Conservation (phyloP, 1,140 invertebrate species). For the Phymastichus coffea region DNA sequence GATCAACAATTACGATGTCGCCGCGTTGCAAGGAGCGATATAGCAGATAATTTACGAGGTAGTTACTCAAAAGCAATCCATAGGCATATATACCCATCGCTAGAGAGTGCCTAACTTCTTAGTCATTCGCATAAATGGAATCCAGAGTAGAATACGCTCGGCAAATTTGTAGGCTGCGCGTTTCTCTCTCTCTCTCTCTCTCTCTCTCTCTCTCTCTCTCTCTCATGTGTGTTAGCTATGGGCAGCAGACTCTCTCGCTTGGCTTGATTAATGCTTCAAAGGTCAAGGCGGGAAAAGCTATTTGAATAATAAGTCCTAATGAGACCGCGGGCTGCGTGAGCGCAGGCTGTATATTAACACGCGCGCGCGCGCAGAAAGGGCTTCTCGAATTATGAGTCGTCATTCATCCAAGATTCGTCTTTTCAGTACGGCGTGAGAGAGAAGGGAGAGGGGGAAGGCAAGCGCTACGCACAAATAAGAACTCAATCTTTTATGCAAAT, state of each 20-base stretch:
- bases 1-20: slow-evolving; percentile 21
- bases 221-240: too few species aligned
- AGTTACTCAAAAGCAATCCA: too few species aligned
- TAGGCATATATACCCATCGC: too few species aligned
- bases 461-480: background rate
- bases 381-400: slow-evolving; percentile 4
- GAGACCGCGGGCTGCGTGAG: slow-evolving; percentile 28
- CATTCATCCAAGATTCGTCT: slow-evolving; percentile 9
- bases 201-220: too few species aligned
- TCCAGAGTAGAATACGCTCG: slow-evolving; percentile 38
- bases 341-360: background rate
- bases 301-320: slow-evolving; percentile 38
- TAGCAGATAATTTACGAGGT: slow-evolving; percentile 22
- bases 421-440: background rate
- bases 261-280: slow-evolving; percentile 36
- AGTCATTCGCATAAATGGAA: slow-evolving; percentile 34
- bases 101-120: slow-evolving; percentile 29
- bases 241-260: slow-evolving; percentile 30
- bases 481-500: slow-evolving; percentile 16
- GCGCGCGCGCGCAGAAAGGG: background rate
- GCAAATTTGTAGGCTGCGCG: slow-evolving; percentile 40
- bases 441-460: background rate
- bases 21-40: slow-evolving; percentile 14
- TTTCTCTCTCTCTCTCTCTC: too few species aligned
- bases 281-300: slow-evolving; percentile 26